These are phyloP conservation scores for Chelon labrosus DNA, from an alignment of 2,797 vertebrate species.

Conservation along the genomic window DNA sequence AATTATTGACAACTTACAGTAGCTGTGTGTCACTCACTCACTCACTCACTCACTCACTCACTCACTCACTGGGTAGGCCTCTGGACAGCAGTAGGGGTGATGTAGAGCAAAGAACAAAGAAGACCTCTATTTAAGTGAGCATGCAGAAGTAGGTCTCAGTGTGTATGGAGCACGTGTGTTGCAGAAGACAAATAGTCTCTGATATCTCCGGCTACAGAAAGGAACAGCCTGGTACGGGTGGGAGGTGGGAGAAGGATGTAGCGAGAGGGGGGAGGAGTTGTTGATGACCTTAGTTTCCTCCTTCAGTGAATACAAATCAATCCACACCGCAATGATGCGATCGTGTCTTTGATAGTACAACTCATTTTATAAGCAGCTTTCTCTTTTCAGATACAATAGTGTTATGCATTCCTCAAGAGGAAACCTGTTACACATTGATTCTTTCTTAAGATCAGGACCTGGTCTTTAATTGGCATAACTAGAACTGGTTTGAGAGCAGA, in stretches of 20 bases:
- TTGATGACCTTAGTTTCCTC: slow-evolving; percentile 43
- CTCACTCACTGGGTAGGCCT: slow-evolving; percentile 7
- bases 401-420: too few relatives aligned
- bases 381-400: too few relatives aligned
- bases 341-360: slow-evolving; percentile 6
- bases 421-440: too few relatives aligned
- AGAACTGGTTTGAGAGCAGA: too few relatives aligned
- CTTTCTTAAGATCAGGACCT: too few relatives aligned
- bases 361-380: slow-evolving; percentile 1
- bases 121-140: slow-evolving; percentile 74
- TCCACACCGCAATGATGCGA: slow-evolving; percentile 9
- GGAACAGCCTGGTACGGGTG: slow-evolving; percentile 77
- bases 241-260: not conserved
- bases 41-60: too few relatives aligned
- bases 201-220: slow-evolving; percentile 71
- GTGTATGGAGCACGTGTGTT: slow-evolving; percentile 45
- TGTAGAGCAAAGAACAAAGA: slow-evolving; percentile 80
- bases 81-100: slow-evolving; percentile 29
- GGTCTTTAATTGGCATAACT: too few relatives aligned
- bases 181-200: slow-evolving; percentile 78
- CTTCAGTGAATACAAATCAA: slow-evolving; percentile 6
- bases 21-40: not conserved
- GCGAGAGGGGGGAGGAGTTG: not conserved
- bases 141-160: slow-evolving; percentile 66
- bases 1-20: slow-evolving; percentile 31